A percentile compares a stretch with the other conserved stretches of the same genome.
phyloP scores from a whole-genome alignment of 2,888 invertebrate species.

The Pristionchus fissidentatus region DNA sequence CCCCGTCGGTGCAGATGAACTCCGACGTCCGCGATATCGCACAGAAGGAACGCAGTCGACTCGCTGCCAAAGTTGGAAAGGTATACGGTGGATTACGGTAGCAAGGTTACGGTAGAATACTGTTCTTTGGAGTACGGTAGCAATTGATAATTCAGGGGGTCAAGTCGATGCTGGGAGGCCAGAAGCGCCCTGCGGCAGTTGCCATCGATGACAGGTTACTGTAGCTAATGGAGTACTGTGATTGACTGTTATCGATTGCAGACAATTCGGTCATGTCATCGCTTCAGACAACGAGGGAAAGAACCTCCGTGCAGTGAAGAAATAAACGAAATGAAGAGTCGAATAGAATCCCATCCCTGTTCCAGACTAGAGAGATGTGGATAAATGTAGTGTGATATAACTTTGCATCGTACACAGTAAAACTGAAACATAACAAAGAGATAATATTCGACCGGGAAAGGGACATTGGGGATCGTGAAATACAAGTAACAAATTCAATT shows the following conservation, averaged over 20 bases:
- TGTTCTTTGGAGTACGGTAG: background rate
- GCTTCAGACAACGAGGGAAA: slow-evolving; percentile 48
- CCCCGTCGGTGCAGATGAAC: slow-evolving; percentile 59
- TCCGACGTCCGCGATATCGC: slow-evolving; percentile 59
- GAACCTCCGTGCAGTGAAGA: slow-evolving; percentile 42
- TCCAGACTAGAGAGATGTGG: too few relatives aligned
- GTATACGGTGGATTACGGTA: slow-evolving; percentile 12
- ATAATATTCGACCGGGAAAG: too few relatives aligned
- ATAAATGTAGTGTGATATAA: too few relatives aligned
- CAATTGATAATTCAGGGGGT: background rate
- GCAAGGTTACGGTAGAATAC: background rate
- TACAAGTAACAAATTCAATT: too few relatives aligned
- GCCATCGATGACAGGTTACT: slow-evolving; percentile 22
- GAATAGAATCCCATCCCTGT: background rate
- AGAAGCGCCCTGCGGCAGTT: background rate
- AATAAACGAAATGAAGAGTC: slow-evolving; percentile 8
- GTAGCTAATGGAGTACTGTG: background rate
- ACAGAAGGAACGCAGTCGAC: slow-evolving; percentile 46
- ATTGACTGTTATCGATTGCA: background rate
- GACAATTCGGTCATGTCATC: slow-evolving; percentile 43
- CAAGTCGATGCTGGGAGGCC: slow-evolving; percentile 15
- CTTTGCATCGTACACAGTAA: too few relatives aligned
- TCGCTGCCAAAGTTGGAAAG: slow-evolving; percentile 32
- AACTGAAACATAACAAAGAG: too few relatives aligned
- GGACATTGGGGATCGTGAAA: too few relatives aligned